Conservation (phyloP, 2,113 vertebrate species). For the Neotoma lepida region DNA sequence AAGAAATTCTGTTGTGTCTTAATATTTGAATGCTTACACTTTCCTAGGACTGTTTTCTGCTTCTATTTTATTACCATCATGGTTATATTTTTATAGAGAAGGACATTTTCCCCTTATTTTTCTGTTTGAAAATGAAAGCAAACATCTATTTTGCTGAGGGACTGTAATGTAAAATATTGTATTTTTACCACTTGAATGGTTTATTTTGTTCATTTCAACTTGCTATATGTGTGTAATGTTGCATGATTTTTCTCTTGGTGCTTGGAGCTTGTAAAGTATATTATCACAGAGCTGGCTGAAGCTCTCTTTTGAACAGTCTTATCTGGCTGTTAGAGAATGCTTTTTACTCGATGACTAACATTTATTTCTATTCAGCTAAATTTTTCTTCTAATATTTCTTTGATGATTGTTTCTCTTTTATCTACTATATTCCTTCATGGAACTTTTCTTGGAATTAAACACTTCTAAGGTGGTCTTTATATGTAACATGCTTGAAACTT, state of each 20-base stretch:
- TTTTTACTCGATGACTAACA: slow-evolving; percentile 16
- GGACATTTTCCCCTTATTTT: not conserved
- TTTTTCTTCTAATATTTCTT: slow-evolving; percentile 62
- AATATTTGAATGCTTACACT: not conserved
- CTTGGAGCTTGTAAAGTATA: slow-evolving; percentile 23
- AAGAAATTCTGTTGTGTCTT: slow-evolving; percentile 20
- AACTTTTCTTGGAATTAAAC: slow-evolving; percentile 45
- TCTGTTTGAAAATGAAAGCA: slow-evolving; percentile 24
- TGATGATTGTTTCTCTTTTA: slow-evolving; percentile 7
- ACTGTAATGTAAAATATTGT: not conserved
- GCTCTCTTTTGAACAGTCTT: not conserved
- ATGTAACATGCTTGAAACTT: slow-evolving; percentile 4
- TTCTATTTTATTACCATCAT: slow-evolving; percentile 31
- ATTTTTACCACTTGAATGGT: not conserved
- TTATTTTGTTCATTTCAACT: slow-evolving; percentile 16
- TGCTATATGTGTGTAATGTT: not conserved
- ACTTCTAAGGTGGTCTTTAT: not conserved
- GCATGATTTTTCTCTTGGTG: not conserved
- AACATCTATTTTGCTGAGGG: not conserved
- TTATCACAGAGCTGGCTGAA: not conserved
- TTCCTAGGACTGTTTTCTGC: slow-evolving; percentile 18
- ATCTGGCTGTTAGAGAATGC: not conserved
- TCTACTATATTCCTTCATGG: not conserved
- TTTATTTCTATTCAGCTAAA: not conserved
- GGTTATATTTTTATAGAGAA: slow-evolving; percentile 36